phyloP scores from a whole-genome alignment of 1,140 invertebrate species.

The Dendroctonus ponderosae region DNA sequence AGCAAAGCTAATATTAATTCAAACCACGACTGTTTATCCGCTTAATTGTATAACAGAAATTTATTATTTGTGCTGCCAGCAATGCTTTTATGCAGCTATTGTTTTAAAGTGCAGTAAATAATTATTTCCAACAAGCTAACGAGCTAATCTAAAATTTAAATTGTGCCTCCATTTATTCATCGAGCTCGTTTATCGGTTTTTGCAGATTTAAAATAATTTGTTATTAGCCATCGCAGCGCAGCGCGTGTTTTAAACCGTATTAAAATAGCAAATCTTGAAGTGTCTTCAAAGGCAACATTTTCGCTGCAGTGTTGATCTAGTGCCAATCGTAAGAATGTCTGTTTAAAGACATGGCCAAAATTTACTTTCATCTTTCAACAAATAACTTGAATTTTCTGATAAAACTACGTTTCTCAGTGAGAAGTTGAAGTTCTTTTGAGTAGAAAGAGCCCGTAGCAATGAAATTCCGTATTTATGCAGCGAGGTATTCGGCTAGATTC shows the following conservation, averaged over 20 bases:
- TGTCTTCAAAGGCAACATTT: background rate
- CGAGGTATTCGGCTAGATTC: too few species aligned
- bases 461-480: too few species aligned
- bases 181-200: background rate
- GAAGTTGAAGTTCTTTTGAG: too few species aligned
- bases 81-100: background rate
- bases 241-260: background rate
- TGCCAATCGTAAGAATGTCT: too few species aligned
- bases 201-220: background rate
- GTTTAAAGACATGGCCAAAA: too few species aligned
- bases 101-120: background rate
- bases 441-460: too few species aligned
- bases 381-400: too few species aligned
- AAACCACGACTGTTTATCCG: background rate
- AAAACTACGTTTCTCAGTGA: too few species aligned
- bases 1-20: background rate
- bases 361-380: too few species aligned
- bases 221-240: background rate
- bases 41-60: background rate
- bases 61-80: background rate
- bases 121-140: background rate
- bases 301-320: too few species aligned
- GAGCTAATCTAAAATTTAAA: conserved; percentile 10
- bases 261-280: background rate
- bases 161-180: conserved; percentile 3